These are phyloP conservation scores for Drosophila fulvimacula DNA, from an alignment of 2,888 invertebrate genomes.

Conservation along the genomic window DNA sequence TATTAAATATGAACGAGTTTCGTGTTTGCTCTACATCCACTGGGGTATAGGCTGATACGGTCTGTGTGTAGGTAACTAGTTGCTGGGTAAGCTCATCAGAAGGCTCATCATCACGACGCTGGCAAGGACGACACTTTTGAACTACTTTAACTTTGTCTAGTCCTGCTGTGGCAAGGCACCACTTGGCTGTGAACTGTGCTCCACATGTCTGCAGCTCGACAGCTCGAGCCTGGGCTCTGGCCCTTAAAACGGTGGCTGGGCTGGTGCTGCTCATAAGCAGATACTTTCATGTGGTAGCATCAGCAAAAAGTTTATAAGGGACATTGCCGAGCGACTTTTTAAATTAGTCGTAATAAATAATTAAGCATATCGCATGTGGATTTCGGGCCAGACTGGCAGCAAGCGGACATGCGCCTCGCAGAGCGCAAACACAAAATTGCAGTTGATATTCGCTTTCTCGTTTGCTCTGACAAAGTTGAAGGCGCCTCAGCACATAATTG, in stretches of 20 bases:
- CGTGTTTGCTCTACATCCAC: slow-evolving; percentile 28
- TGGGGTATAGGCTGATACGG: background rate
- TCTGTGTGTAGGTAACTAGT: slow-evolving; percentile 27
- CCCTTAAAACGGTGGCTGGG: too few species aligned
- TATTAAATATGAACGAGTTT: slow-evolving; percentile 78
- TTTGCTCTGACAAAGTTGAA: slow-evolving; percentile 33
- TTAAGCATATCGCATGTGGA: slow-evolving; percentile 64
- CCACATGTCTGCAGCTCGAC: slow-evolving; percentile 8
- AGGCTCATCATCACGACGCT: slow-evolving; percentile 32
- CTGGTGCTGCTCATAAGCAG: slow-evolving; percentile 34
- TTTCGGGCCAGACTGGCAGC: slow-evolving; percentile 17
- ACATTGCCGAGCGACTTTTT: slow-evolving; percentile 55
- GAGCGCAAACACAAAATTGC: slow-evolving; percentile 47
- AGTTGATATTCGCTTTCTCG: slow-evolving; percentile 39
- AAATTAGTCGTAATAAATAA: slow-evolving; percentile 77
- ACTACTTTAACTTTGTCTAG: slow-evolving; percentile 70
- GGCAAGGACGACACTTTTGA: slow-evolving; percentile 66
- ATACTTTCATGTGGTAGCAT: slow-evolving; percentile 34
- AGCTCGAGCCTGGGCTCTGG: slow-evolving; percentile 25
- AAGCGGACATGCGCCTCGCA: slow-evolving; percentile 25
- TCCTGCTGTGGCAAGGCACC: slow-evolving; percentile 1
- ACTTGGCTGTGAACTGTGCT: background rate
- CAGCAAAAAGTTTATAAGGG: slow-evolving; percentile 44
- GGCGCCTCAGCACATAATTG: slow-evolving; percentile 40
- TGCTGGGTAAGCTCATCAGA: slow-evolving; percentile 38